These are phyloP conservation scores for Tetrao urogallus DNA, from an alignment of 2,113 vertebrate species.

Conservation along the genomic window DNA sequence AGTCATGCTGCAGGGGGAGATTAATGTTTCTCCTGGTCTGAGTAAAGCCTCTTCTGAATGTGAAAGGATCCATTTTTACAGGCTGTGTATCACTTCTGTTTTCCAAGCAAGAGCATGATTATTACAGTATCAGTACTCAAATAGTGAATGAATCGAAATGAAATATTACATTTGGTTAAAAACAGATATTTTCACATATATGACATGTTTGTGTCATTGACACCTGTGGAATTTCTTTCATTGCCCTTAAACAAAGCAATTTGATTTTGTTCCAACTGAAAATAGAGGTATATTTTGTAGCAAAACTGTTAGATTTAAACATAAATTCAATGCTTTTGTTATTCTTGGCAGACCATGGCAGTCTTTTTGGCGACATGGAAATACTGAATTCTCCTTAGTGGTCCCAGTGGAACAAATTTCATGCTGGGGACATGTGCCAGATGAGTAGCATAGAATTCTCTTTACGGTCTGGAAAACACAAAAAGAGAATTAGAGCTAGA, in stretches of 20 bases:
- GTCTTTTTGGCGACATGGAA: not conserved
- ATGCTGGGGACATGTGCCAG: not conserved
- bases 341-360: constrained; percentile 5
- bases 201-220: not conserved
- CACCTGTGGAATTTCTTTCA: not conserved
- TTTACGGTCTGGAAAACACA: not conserved
- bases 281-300: not conserved
- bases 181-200: not conserved
- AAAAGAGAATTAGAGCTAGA: not conserved
- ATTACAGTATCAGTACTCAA: not conserved
- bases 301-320: not conserved
- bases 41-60: not conserved
- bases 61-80: not conserved
- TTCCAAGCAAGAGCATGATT: not conserved
- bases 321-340: not conserved
- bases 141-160: not conserved
- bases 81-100: not conserved
- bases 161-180: not conserved
- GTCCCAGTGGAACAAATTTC: not conserved
- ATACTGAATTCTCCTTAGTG: not conserved
- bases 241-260: not conserved
- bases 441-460: not conserved
- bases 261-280: not conserved
- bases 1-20: not conserved
- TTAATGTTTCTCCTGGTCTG: not conserved